Percentiles rank a stretch among this genome's conserved stretches.
These are phyloP conservation scores for Zaprionus lineosus DNA, from an alignment of 2,888 invertebrate species.

Conservation along the genomic window DNA sequence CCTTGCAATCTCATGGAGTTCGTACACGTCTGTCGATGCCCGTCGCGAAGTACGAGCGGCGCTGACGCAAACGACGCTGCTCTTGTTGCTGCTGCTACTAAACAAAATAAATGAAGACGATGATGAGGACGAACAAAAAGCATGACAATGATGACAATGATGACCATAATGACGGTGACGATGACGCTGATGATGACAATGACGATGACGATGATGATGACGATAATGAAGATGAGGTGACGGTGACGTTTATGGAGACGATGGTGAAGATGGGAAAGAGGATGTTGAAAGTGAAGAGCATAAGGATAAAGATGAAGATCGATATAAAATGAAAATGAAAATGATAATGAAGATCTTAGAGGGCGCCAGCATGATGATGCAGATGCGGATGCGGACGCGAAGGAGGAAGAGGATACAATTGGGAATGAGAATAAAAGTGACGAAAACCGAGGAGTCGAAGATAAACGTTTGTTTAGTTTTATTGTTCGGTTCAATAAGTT, in stretches of 20 bases:
- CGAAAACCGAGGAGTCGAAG: background rate
- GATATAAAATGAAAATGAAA: too few relatives aligned
- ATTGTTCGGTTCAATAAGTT: slow-evolving; percentile 16
- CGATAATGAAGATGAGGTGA: background rate
- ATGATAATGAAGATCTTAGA: too few relatives aligned
- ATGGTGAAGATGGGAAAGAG: background rate
- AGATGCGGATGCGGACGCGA: too few relatives aligned
- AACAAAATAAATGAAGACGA: slow-evolving; percentile 6
- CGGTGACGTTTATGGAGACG: background rate
- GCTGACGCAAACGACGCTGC: slow-evolving; percentile 71
- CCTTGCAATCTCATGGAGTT: slow-evolving; percentile 62
- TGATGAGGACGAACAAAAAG: background rate
- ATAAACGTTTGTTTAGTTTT: slow-evolving; percentile 18
- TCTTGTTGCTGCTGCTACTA: slow-evolving; percentile 55
- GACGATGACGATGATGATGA: background rate
- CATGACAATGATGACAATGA: slow-evolving; percentile 2
- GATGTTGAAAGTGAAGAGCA: background rate
- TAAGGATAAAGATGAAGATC: background rate
- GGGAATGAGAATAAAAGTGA: too few relatives aligned
- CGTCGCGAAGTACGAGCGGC: slow-evolving; percentile 82
- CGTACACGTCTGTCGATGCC: slow-evolving; percentile 84
- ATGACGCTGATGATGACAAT: background rate
- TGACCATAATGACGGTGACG: background rate
- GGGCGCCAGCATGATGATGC: too few relatives aligned
- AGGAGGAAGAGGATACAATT: too few relatives aligned